A percentile compares a stretch with the other conserved stretches of the same genome.
These are phyloP conservation scores for Aplysia californica DNA, from an alignment of 1,140 invertebrate species.

Conservation along the genomic window DNA sequence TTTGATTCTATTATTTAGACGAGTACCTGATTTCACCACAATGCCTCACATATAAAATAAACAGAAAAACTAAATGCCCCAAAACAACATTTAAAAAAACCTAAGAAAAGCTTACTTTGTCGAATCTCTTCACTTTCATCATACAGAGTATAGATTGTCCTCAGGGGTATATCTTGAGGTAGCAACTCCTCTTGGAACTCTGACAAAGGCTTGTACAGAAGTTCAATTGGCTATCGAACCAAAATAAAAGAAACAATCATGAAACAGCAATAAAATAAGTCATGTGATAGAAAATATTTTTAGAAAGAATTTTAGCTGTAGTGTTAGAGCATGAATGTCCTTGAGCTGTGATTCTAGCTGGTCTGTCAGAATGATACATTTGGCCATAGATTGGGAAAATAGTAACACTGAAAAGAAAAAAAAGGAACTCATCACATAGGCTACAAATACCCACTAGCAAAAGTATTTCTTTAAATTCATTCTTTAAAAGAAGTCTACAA, in stretches of 20 bases:
- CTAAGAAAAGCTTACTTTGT: constrained; percentile 61
- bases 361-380: too few species aligned
- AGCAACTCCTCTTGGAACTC: constrained; percentile 65
- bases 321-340: background rate
- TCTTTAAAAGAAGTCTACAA: too few species aligned
- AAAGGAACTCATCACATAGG: too few species aligned
- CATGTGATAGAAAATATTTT: background rate
- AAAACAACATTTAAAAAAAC: too few species aligned
- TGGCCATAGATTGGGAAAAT: too few species aligned
- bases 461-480: too few species aligned
- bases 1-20: too few species aligned
- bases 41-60: too few species aligned
- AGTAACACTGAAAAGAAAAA: too few species aligned
- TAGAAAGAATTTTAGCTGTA: background rate
- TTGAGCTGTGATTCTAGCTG: background rate
- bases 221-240: constrained; percentile 57
- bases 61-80: too few species aligned
- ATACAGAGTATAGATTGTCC: constrained; percentile 63
- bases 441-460: too few species aligned
- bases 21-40: too few species aligned
- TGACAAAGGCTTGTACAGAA: constrained; percentile 63
- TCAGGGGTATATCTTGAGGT: constrained; percentile 57
- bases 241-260: background rate
- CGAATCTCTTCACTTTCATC: constrained; percentile 62
- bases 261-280: background rate